Evolutionary conservation across 2,888 invertebrate genomes (phyloP), one percentile per base, ranked within the genome.

Genomic region (Eueremaeus valkanovi): DNA sequence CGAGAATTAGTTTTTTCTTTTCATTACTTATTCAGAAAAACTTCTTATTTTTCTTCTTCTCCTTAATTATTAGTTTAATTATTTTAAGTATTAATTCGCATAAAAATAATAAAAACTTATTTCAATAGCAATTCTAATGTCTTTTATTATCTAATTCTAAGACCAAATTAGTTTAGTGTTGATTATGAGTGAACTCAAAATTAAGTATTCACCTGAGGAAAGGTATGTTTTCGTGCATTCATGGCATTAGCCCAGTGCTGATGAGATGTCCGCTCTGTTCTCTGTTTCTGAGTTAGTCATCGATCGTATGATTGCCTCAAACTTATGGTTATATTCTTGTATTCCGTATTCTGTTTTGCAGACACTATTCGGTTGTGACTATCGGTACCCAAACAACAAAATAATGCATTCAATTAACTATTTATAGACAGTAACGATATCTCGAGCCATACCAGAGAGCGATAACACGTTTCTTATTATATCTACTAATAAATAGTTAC

Each of bases 141-240:
- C 6, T 45, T 45, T 11, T 11, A n/a, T n/a, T n/a, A n/a, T n/a
- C n/a, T n/a, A n/a, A 51, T 51, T 51, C 51, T n/a, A 24, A 6
- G 3, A 3, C 51, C 6, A 21, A 51, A 51, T 51, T 51, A 21
- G n/a, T 51, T 51, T 51, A 51, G 51, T 51, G 51, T 21, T 51
- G n/a, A 51, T 51, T 51, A 51, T 21, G 5, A 51, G 51, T n/a
- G 51, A 16, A 51, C 51, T 51, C 51, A 3, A 51, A 51, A 51
- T 51, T 51, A 51, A 51, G 51, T 51, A 51, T 51, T 51, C 51
- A 51, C 51, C 51, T 51, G 51, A 51, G 51, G 51, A 51, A 24
- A 51, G 51, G 51, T 51, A 51, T 51, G 51, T 51, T 51, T 51
- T 24, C 51, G 51, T 51, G 51, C n/a, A 51, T 24, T 51, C 51